Conservation (phyloP, 2,113 vertebrate genomes). For the Mormoops blainvillei region DNA sequence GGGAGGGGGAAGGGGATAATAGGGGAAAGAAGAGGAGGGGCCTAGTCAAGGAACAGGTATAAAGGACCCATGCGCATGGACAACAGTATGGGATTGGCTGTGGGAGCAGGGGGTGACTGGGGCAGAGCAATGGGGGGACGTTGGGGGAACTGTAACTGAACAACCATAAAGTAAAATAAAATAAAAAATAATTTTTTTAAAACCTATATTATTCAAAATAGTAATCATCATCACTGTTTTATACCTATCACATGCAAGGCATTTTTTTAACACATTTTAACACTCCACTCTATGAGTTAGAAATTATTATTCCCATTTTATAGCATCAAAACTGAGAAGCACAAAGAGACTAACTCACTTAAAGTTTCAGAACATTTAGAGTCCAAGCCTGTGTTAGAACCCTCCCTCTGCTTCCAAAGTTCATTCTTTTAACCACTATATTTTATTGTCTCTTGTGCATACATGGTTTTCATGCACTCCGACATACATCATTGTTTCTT, state of each 20-base stretch:
- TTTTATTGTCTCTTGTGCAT: neutral
- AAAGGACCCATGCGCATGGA: too few species aligned
- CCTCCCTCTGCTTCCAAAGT: neutral
- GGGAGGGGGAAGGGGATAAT: too few species aligned
- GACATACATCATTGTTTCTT: neutral
- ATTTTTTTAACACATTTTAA: neutral
- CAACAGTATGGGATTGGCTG: too few species aligned
- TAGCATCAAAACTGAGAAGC: neutral
- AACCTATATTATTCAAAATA: neutral
- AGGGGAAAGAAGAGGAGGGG: too few species aligned
- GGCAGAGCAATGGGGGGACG: too few species aligned
- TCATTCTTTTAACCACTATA: neutral
- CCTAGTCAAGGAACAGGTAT: too few species aligned
- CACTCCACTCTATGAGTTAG: neutral
- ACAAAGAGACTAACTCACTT: neutral
- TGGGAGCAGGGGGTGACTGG: too few species aligned
- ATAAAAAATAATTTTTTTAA: too few species aligned
- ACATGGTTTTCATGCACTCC: neutral
- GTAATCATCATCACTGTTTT: neutral
- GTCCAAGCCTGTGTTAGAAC: neutral
- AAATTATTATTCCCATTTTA: slow-evolving; percentile 7
- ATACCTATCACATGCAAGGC: neutral
- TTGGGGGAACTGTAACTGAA: too few species aligned
- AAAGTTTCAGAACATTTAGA: neutral
- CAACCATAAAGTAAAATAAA: too few species aligned